Conservation (phyloP, 2,888 invertebrate species). For the Poecilobothrus nobilitatus region DNA sequence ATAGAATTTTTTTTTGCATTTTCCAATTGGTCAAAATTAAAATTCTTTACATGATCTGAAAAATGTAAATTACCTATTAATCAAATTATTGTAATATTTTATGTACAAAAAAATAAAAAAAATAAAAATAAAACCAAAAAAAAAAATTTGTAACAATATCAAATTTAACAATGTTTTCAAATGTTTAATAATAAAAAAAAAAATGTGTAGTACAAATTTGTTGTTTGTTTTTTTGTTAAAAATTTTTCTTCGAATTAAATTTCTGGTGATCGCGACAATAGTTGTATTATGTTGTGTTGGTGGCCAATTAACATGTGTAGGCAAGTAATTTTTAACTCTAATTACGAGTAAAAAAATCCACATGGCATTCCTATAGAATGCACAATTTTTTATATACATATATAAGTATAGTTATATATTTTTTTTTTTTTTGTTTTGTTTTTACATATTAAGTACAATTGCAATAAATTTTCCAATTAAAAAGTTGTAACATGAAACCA, state of each 20-base stretch:
- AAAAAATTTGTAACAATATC: neutral
- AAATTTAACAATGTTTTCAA: neutral
- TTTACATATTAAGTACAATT: neutral
- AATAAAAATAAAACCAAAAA: too few relatives aligned
- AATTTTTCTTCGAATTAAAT: neutral
- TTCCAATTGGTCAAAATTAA: too few relatives aligned
- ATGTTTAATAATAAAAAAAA: neutral
- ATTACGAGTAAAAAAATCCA: neutral
- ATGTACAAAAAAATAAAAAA: neutral
- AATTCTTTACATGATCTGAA: too few relatives aligned
- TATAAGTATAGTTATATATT: too few relatives aligned
- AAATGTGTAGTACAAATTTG: neutral
- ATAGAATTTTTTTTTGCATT: too few relatives aligned
- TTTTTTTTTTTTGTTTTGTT: slow-evolving; percentile 10
- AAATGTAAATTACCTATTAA: too few relatives aligned
- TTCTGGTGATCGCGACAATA: neutral
- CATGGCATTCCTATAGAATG: neutral
- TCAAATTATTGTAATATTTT: neutral
- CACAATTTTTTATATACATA: too few relatives aligned
- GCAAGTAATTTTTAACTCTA: slow-evolving; percentile 8
- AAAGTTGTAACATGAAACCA: neutral
- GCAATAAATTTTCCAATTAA: neutral
- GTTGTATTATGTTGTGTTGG: too few relatives aligned
- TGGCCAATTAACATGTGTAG: slow-evolving; percentile 9
- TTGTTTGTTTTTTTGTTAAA: too few relatives aligned